phyloP scores from a whole-genome alignment of 2,113 vertebrate species.

The Thamnophis sirtalis region DNA sequence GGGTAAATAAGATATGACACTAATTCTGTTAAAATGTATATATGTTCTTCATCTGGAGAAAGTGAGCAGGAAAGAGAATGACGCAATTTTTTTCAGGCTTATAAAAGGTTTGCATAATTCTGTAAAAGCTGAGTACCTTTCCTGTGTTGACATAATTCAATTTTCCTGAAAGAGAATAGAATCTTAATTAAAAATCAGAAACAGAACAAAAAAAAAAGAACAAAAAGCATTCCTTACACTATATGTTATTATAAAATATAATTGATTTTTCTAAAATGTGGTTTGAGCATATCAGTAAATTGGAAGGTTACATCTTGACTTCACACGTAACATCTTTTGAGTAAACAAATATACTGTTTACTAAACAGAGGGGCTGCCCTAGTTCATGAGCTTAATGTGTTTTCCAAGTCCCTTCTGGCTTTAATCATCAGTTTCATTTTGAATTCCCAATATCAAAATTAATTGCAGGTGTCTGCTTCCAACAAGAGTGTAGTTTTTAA shows the following conservation, averaged over 20 bases:
- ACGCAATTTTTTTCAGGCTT: not conserved
- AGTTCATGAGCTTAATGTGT: constrained; percentile 37
- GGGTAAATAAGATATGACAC: not conserved
- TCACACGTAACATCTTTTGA: not conserved
- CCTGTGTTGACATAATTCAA: not conserved
- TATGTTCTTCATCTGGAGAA: not conserved
- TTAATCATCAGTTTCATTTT: constrained; percentile 61
- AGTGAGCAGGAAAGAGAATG: not conserved
- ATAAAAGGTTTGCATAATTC: not conserved
- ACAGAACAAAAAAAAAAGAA: constrained; percentile 1
- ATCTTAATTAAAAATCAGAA: not conserved
- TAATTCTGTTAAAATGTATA: constrained; percentile 9
- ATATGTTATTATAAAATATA: constrained; percentile 1
- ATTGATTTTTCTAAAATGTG: not conserved
- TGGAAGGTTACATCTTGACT: constrained; percentile 6
- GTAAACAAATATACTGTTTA: constrained; percentile 13
- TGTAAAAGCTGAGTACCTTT: constrained; percentile 1
- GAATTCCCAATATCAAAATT: constrained; percentile 60
- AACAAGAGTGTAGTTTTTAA: constrained; percentile 58
- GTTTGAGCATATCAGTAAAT: constrained; percentile 13
- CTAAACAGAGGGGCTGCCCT: constrained; percentile 36
- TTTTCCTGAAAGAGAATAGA: constrained; percentile 3
- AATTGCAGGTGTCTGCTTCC: constrained; percentile 64
- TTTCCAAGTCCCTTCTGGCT: constrained; percentile 52
- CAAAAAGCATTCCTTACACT: not conserved